Evolutionary conservation across 2,888 invertebrate species (phyloP).

Genomic region (Tribolium freemani): DNA sequence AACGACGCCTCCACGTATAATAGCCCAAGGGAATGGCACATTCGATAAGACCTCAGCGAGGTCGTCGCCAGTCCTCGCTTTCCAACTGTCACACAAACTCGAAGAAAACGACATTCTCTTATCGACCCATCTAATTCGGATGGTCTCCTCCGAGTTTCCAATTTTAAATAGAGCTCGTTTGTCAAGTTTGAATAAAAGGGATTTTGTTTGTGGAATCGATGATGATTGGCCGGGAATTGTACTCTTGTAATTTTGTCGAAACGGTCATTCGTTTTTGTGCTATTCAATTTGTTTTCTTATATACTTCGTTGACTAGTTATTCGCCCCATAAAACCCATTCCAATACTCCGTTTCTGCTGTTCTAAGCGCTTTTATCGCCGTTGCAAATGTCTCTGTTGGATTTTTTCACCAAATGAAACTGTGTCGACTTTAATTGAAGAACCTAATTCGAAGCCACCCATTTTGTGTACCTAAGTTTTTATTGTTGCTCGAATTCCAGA

Average conservation of each 20-base stretch:
- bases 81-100: constrained; percentile 30
- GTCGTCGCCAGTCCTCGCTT: constrained; percentile 27
- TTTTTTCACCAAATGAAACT: constrained; percentile 18
- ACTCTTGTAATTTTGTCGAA: background rate
- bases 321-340: constrained; percentile 18
- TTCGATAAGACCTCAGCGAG: constrained; percentile 33
- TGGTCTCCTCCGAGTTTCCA: constrained; percentile 17
- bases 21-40: constrained; percentile 33
- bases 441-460: background rate
- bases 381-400: background rate
- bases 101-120: constrained; percentile 33
- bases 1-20: constrained; percentile 18
- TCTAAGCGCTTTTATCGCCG: constrained; percentile 7
- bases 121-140: constrained; percentile 34
- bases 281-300: constrained; percentile 6
- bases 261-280: background rate
- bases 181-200: constrained; percentile 28
- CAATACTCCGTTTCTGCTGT: constrained; percentile 14
- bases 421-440: background rate
- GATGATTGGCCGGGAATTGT: constrained; percentile 18
- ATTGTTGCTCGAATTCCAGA: no score
- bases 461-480: background rate
- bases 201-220: constrained; percentile 27
- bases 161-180: constrained; percentile 19
- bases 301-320: constrained; percentile 1